Base-by-base conservation (phyloP, 1,140 invertebrate species). In the Diorhabda elongata region DNA sequence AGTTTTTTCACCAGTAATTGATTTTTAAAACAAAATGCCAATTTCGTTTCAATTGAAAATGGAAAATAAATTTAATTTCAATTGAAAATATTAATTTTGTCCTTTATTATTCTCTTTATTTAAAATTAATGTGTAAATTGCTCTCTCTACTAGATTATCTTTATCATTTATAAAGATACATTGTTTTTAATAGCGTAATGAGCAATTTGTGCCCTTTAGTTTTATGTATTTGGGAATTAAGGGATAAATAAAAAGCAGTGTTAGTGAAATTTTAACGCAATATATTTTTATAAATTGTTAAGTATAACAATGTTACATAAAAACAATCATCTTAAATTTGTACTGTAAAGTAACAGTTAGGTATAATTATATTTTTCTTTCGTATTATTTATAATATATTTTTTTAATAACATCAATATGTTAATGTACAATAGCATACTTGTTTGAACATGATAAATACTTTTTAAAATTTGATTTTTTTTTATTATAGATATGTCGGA, bases 261-360 rank as follows among this genome's bases (percentile, higher is more conserved):
- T 3, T 8, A 9, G 44, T 64, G 42, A 45, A 47, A 67, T 71
- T 73, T 68, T 63, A 69, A 73, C 68, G 69, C 69, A 73, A 70
- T 73, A 73, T 73, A 73, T 73, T 72, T 72, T 73, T 67, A 70
- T 70, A 73, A 74, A 74, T 73, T 71, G 69, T 74, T 74, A 74
- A 71, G 69, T 74, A 74, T 74, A 74, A 74, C 73, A 74, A 74
- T 74, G 64, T 73, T 73, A 73, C 69, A 68, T 74, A 74, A 69
- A 74, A 74, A 74, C 73, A 74, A 74, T 74, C 52, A 74, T 74
- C 58, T 67, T 61, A 71, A 69, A 69, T 74, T 74, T 74, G 73
- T 74, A 74, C 73, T 74, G 70, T 69, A 74, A 74, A 74, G 60
- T 74, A 74, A 74, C 73, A 74, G 65, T 73, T 72, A 71, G 45